Evolutionary conservation across 2,113 vertebrate genomes (phyloP).

Genomic region (Toxostoma redivivum): DNA sequence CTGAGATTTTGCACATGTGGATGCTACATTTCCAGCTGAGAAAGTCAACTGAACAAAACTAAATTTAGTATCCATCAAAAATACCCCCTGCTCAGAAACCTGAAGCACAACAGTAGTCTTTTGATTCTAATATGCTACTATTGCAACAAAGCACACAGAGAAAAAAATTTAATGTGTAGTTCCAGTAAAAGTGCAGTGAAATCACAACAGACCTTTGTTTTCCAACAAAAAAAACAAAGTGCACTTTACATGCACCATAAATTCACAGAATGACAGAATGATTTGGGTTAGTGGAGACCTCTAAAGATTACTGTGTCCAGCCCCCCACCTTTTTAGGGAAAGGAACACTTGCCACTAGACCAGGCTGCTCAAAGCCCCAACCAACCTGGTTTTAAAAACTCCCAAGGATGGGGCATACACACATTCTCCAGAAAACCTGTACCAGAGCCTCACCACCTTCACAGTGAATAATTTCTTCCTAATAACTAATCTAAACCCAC

Average conservation of each 20-base stretch:
- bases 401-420: not conserved
- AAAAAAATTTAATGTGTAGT: not conserved
- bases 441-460: not conserved
- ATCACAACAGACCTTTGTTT: not conserved
- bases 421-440: not conserved
- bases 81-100: not conserved
- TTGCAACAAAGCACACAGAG: not conserved
- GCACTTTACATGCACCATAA: not conserved
- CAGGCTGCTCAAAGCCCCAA: not conserved
- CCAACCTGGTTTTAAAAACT: not conserved
- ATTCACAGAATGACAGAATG: not conserved
- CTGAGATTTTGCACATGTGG: not conserved
- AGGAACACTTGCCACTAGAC: not conserved
- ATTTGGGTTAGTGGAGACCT: not conserved
- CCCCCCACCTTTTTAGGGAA: not conserved
- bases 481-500: not conserved
- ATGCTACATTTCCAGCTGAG: not conserved
- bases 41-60: not conserved
- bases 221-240: not conserved
- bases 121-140: not conserved
- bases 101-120: not conserved
- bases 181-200: not conserved
- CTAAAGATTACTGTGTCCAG: not conserved
- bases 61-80: not conserved
- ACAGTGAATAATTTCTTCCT: not conserved